Percentiles rank a stretch among this genome's conserved stretches.
Conservation (phyloP, 2,113 vertebrate species). For the Ptychochromis oligacanthus region DNA sequence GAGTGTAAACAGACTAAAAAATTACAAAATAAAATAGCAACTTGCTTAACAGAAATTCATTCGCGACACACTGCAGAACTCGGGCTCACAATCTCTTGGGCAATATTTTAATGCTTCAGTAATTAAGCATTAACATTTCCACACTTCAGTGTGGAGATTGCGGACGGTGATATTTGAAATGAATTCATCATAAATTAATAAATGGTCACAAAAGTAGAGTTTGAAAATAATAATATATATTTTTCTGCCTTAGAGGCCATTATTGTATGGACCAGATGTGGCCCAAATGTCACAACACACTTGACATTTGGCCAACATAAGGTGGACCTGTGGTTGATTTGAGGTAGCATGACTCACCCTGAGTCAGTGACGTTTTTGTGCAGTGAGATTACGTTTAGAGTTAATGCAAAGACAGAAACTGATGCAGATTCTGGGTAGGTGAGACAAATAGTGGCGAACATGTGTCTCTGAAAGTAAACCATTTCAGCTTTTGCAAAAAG, state of each 20-base stretch:
- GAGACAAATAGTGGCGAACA: background rate
- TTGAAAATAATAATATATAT: too few relatives aligned
- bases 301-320: background rate
- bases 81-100: background rate
- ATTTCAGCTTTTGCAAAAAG: background rate
- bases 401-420: background rate
- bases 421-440: background rate
- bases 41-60: rapidly evolving
- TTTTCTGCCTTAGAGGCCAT: background rate
- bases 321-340: background rate
- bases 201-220: too few relatives aligned
- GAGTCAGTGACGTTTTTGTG: background rate
- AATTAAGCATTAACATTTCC: background rate
- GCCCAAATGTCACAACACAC: background rate
- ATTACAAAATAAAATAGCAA: rapidly evolving
- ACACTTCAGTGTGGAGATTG: background rate
- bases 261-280: background rate
- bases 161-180: background rate
- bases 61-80: background rate
- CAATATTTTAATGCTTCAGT: too few relatives aligned
- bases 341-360: background rate
- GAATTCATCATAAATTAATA: background rate
- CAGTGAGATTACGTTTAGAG: background rate
- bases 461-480: too few relatives aligned
- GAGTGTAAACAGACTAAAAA: background rate